Conservation (phyloP, 2,888 invertebrate species). For the Gerris lacustris region DNA sequence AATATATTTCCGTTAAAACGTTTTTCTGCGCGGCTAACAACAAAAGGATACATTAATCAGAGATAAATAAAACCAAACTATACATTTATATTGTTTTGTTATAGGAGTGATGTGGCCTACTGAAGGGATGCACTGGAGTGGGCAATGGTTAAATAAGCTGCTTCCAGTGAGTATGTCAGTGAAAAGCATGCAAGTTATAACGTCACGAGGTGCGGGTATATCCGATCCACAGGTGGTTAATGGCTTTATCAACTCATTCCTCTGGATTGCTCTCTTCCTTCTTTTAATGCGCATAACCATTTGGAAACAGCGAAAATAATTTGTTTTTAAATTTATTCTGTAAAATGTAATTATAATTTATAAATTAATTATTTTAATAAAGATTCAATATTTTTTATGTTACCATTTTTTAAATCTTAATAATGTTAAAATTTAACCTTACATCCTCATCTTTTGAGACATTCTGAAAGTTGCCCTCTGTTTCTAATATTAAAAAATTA, state of each 20-base stretch:
- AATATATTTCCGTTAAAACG: too few species aligned
- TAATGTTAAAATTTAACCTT: too few species aligned
- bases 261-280: background rate
- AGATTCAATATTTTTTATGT: too few species aligned
- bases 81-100: background rate
- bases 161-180: background rate
- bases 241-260: background rate
- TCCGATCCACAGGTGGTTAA: background rate
- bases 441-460: too few species aligned
- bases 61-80: too few species aligned
- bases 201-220: background rate
- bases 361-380: too few species aligned
- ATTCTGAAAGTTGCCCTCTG: too few species aligned
- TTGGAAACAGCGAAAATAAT: background rate
- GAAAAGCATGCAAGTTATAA: background rate
- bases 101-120: background rate
- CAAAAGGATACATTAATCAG: too few species aligned
- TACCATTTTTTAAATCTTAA: too few species aligned
- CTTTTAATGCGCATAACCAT: background rate
- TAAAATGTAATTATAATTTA: too few species aligned
- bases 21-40: too few species aligned
- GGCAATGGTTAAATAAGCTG: background rate
- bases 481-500: too few species aligned
- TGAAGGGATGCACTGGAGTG: background rate
- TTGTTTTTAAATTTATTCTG: background rate